Evolutionary conservation across 1,140 invertebrate genomes (phyloP), one percentile per base, ranked within the genome.

Genomic region (Trichonephila inaurata): DNA sequence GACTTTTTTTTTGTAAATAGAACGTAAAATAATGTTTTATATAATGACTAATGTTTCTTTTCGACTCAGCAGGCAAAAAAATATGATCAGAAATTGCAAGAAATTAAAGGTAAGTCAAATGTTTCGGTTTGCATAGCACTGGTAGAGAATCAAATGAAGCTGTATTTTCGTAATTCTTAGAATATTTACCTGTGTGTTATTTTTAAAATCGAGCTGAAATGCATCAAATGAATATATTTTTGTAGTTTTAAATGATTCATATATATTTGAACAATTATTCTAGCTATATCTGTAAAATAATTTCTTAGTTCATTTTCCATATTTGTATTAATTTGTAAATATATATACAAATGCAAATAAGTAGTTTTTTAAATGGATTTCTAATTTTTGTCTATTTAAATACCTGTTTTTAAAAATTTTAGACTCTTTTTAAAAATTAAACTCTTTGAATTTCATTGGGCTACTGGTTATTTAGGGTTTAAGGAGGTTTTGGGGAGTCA

Each of bases 151-250:
- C 72, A 24, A 28, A 81, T 81, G 19, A 21, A 81, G 14, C 40
- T 81, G 6, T 51, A 51, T 51, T 10, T 51, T 28, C 44, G 28
- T 81, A 24, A 33, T 40, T 85, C n/a, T 33, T 77, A 33, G 51
- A 60, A 60, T 85, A n/a, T 61, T n/a, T 85, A 3, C 21, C 12
- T 60, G 44, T n/a, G n/a, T n/a, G n/a, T n/a, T 28, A 16, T 85
- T 85, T 18, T 60, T 6, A 83, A 82, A 83, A 83, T 83, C 40
- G 81, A 83, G 81, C 81, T 83, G 83, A 58, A 85, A 24, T 85
- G 83, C 60, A 85, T 85, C 83, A 85, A 85, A 21, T n/a, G 6
- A 85, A n/a, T 60, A 85, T 40, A 77, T 77, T 40, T 33, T 33
- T 40, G 16, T 40, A 33, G 6, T 33, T 40, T 33, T 77, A 40